Evolutionary conservation across 2,888 invertebrate genomes (phyloP), one percentile per base, ranked within the genome.

Genomic region (Volucella inflata): DNA sequence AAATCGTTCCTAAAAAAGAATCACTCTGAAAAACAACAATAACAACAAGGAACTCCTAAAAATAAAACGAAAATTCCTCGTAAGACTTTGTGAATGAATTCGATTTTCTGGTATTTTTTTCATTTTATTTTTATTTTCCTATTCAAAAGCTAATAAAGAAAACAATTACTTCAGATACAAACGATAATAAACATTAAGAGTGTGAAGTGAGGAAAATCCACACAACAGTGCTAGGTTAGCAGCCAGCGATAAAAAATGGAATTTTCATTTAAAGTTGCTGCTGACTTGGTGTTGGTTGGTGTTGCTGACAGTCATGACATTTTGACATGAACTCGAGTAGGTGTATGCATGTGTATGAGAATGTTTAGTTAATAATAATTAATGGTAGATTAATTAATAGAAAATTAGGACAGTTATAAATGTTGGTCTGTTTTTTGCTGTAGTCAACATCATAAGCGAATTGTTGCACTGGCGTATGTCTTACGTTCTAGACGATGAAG

Each of bases 341-440:
- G 30, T 30, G 30, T 57, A 38, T 59, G 8, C 30, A 12, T 44
- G 11, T 30, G 44, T 50, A 40, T 51, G 16, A 55, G 50, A 71
- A 67, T 75, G 68, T 59, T 65, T 75, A 74, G 30, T 65, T 76
- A 71, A 76, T 71, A 77, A 75, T 70, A 84, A 84, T 84, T 76
- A 75, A 80, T 84, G 71, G 6, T 76, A 80, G 71, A 80, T 75
- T 84, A 84, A 84, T 84, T 84, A 80, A 80, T 75, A 30, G 6
- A 30, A 74, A 77, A 67, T 80, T 80, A 75, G 67, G n/a, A n/a
- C n/a, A 80, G 59, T 76, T 62, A 51, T 80, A 51, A 65, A 71
- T 62, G 38, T 16, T 14, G 75, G 50, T 38, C 6, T 36, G n/a
- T 16, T 59, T 36, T 30, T 30, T 40, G n/a, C n/a, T n/a, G n/a